phyloP scores from a whole-genome alignment of 1,140 invertebrate genomes.

The Cherax destructor region DNA sequence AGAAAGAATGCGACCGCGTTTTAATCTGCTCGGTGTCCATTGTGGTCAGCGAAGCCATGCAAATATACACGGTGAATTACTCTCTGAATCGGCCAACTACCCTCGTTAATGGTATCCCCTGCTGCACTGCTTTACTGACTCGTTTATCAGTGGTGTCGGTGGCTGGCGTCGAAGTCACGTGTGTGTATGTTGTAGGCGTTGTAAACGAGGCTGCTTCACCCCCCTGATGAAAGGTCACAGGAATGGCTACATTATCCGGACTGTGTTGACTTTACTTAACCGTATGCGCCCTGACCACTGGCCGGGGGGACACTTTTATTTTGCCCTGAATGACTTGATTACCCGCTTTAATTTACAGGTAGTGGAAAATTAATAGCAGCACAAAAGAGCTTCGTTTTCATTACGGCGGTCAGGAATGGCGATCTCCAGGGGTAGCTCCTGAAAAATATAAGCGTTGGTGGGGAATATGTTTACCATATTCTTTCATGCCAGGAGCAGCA shows the following conservation, averaged over 20 bases:
- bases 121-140: neutral
- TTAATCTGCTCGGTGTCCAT: conserved; percentile 61
- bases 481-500: neutral
- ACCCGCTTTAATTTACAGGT: conserved; percentile 61
- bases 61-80: conserved; percentile 66
- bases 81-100: conserved; percentile 38
- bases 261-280: neutral
- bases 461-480: neutral
- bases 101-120: conserved; percentile 24
- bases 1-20: conserved; percentile 47
- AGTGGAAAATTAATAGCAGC: conserved; percentile 58
- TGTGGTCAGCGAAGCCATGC: conserved; percentile 67
- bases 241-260: conserved; percentile 28
- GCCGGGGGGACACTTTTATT: conserved; percentile 48
- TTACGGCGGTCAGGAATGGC: neutral
- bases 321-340: conserved; percentile 54
- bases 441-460: neutral
- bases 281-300: conserved; percentile 23
- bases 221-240: neutral
- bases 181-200: too few relatives aligned
- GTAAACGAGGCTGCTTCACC: neutral
- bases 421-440: neutral
- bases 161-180: too few relatives aligned
- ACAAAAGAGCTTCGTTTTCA: conserved; percentile 54
- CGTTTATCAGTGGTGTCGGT: too few relatives aligned